Conservation (phyloP, 2,888 invertebrate genomes). For the Lasioglossum villosulum region DNA sequence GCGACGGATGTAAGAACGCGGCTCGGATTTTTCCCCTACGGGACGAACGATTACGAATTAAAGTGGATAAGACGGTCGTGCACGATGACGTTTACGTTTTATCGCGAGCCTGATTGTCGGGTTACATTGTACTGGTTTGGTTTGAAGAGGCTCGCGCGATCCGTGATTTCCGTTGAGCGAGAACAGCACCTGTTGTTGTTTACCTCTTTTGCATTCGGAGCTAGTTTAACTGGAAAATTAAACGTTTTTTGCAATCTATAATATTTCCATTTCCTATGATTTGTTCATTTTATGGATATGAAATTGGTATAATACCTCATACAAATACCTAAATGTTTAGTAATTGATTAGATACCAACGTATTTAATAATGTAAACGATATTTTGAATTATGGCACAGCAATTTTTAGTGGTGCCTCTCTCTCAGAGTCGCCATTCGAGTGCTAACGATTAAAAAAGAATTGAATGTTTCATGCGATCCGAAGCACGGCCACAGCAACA, state of each 20-base stretch:
- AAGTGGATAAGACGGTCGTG: background rate
- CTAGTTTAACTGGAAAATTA: too few relatives aligned
- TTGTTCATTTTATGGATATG: too few relatives aligned
- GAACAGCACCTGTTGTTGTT: background rate
- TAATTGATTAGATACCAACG: too few relatives aligned
- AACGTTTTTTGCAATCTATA: too few relatives aligned
- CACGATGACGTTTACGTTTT: background rate
- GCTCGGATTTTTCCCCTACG: background rate
- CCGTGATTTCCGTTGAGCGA: background rate
- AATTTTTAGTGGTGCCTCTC: too few relatives aligned
- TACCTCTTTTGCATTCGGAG: too few relatives aligned
- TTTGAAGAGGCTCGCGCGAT: background rate
- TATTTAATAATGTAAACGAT: too few relatives aligned
- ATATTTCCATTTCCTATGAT: too few relatives aligned
- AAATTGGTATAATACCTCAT: too few relatives aligned
- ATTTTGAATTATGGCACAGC: too few relatives aligned
- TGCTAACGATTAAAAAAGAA: background rate
- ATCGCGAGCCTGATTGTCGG: background rate
- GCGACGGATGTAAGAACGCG: slow-evolving; percentile 31
- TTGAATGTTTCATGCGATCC: background rate
- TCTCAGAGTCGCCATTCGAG: too few relatives aligned
- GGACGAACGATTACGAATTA: background rate
- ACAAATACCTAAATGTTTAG: too few relatives aligned
- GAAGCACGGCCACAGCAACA: slow-evolving; percentile 6
- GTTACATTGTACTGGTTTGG: background rate